These are phyloP conservation scores for Porites australiensis DNA, from an alignment of 64 coral and sea anemone species.

Conservation along the genomic window DNA sequence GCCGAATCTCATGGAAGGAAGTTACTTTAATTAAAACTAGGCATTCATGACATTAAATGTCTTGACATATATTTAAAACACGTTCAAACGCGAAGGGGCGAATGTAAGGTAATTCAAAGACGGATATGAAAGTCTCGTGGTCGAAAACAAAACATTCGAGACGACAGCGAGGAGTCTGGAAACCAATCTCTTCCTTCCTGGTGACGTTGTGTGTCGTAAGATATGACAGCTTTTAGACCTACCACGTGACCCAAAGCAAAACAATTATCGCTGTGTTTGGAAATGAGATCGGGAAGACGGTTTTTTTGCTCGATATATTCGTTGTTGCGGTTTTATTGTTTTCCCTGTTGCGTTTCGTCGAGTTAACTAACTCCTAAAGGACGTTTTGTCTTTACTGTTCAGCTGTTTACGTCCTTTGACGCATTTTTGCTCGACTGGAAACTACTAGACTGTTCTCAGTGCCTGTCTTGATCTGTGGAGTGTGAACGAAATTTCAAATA, in stretches of 20 bases:
- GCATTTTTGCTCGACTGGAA: not conserved
- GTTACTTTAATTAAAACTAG: not conserved
- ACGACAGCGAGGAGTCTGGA: not conserved
- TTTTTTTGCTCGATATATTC: not conserved
- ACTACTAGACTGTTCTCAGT: not conserved
- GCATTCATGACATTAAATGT: not conserved
- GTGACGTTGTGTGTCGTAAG: constrained; percentile 7
- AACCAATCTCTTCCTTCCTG: not conserved
- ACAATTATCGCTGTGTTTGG: constrained; percentile 6
- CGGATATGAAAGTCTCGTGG: too few relatives aligned
- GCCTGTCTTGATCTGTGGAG: not conserved
- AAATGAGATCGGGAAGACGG: not conserved
- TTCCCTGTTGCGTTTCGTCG: not conserved
- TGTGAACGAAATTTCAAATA: constrained; percentile 3
- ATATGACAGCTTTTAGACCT: not conserved
- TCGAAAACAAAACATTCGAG: too few relatives aligned
- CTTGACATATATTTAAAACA: not conserved
- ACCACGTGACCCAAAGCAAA: constrained; percentile 28
- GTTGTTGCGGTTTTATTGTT: not conserved
- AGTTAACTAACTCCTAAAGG: not conserved
- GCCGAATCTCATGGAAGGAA: not conserved
- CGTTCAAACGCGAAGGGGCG: too few relatives aligned
- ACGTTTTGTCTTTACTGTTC: not conserved
- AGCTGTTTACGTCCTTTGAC: not conserved
- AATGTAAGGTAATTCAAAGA: too few relatives aligned